phyloP scores from a whole-genome alignment of 2,113 vertebrate genomes.

The Felis chaus region DNA sequence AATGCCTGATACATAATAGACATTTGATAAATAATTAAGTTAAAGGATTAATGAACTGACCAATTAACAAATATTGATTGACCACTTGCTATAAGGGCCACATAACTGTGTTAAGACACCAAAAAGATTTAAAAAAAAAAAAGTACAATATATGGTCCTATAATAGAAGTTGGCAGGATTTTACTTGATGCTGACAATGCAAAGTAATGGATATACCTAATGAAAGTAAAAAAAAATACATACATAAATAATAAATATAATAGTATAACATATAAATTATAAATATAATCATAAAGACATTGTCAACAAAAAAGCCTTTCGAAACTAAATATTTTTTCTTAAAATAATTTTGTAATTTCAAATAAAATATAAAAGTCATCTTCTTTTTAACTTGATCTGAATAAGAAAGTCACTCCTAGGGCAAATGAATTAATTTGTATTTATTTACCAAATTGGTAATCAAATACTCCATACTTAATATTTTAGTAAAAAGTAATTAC shows the following conservation, averaged over 20 bases:
- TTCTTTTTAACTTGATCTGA: not conserved
- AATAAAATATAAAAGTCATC: slow-evolving; percentile 4
- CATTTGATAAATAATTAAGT: not conserved
- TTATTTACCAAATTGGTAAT: not conserved
- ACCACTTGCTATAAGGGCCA: not conserved
- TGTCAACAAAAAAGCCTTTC: not conserved
- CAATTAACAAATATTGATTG: not conserved
- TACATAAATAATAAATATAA: not conserved
- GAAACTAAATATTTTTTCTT: not conserved
- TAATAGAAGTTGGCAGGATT: not conserved
- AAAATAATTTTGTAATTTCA: slow-evolving; percentile 31
- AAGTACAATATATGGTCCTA: not conserved
- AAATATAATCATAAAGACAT: not conserved
- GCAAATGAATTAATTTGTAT: not conserved
- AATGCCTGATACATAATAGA: not conserved
- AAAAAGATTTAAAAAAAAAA: not conserved
- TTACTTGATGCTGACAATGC: not conserved
- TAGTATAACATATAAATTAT: not conserved
- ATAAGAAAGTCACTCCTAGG: not conserved
- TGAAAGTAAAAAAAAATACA: not conserved
- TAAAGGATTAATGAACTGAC: not conserved
- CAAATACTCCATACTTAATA: not conserved
- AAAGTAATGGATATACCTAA: not conserved
- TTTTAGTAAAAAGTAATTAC: slow-evolving; percentile 1
- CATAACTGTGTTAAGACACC: not conserved